These are phyloP conservation scores for Sebastes aleutianus DNA, from an alignment of 2,797 vertebrate species.

Conservation along the genomic window DNA sequence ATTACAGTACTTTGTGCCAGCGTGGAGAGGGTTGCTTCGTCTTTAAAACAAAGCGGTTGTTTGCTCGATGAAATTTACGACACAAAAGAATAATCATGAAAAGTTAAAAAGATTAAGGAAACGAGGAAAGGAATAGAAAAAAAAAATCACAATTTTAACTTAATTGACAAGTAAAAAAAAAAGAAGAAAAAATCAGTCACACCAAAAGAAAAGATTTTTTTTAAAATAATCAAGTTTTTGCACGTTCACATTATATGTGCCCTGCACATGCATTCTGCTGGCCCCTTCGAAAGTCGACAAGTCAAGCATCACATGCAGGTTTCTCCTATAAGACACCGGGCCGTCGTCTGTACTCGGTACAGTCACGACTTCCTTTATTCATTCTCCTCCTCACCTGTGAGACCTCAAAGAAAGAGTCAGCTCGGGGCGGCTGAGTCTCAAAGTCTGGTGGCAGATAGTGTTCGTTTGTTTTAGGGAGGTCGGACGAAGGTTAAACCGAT, in stretches of 20 bases:
- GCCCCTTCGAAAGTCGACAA: slow-evolving; percentile 62
- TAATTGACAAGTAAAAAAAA: slow-evolving; percentile 6
- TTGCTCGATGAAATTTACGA: slow-evolving; percentile 18
- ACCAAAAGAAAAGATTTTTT: slow-evolving; percentile 20
- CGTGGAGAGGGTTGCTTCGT: slow-evolving; percentile 21
- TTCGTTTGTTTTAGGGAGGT: not conserved
- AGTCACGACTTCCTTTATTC: slow-evolving; percentile 8
- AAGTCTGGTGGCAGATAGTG: not conserved
- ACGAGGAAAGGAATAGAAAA: slow-evolving; percentile 45
- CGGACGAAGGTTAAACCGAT: not conserved
- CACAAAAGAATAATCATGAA: slow-evolving; percentile 41
- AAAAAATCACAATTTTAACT: slow-evolving; percentile 36
- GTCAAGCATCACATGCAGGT: slow-evolving; percentile 51
- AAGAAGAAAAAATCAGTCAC: slow-evolving; percentile 26
- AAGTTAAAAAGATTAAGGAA: slow-evolving; percentile 51
- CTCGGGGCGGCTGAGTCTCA: not conserved
- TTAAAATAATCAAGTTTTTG: slow-evolving; percentile 51
- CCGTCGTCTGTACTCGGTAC: slow-evolving; percentile 15
- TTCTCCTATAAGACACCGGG: slow-evolving; percentile 11
- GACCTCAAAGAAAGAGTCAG: slow-evolving; percentile 8
- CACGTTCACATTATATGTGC: slow-evolving; percentile 71
- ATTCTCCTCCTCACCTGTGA: not conserved
- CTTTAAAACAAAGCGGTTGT: slow-evolving; percentile 44
- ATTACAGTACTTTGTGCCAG: slow-evolving; percentile 68
- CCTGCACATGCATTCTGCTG: slow-evolving; percentile 75